Conservation (phyloP, 1,140 invertebrate genomes). For the Harlomillsia oculata region DNA sequence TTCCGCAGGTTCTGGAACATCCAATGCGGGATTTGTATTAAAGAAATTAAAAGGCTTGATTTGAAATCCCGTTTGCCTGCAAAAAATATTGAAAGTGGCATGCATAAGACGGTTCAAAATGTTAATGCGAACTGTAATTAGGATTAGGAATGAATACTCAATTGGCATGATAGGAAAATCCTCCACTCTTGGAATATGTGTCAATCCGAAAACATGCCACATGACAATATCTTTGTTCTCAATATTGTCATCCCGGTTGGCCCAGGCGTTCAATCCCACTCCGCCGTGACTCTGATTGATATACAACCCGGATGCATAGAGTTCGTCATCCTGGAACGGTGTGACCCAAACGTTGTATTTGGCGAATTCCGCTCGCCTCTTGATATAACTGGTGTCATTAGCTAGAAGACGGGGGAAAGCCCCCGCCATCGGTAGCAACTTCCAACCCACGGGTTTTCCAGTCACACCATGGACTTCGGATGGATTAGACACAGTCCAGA, state of each 20-base stretch:
- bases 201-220: slow-evolving; percentile 24
- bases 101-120: too few species aligned
- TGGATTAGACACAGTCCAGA: slow-evolving; percentile 8
- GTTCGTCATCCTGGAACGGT: slow-evolving; percentile 1
- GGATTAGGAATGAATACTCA: too few species aligned
- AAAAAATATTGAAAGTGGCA: too few species aligned
- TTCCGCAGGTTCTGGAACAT: too few species aligned
- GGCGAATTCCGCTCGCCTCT: not conserved
- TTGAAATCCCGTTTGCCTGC: too few species aligned
- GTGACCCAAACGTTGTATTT: not conserved
- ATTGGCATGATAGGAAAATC: slow-evolving; percentile 10
- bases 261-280: slow-evolving; percentile 22
- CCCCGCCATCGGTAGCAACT: not conserved
- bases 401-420: not conserved
- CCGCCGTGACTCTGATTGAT: slow-evolving; percentile 22
- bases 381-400: not conserved
- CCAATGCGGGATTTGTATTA: too few species aligned
- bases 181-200: not conserved
- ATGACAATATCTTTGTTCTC: slow-evolving; percentile 28
- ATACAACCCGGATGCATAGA: slow-evolving; percentile 16
- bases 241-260: slow-evolving; percentile 10
- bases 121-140: too few species aligned
- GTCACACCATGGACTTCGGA: not conserved
- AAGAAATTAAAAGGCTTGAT: too few species aligned
- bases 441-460: not conserved